Percentiles rank a stretch among this genome's conserved stretches.
Evolutionary conservation across 2,797 vertebrate species (phyloP).

Genomic region (Vireo griseus): DNA sequence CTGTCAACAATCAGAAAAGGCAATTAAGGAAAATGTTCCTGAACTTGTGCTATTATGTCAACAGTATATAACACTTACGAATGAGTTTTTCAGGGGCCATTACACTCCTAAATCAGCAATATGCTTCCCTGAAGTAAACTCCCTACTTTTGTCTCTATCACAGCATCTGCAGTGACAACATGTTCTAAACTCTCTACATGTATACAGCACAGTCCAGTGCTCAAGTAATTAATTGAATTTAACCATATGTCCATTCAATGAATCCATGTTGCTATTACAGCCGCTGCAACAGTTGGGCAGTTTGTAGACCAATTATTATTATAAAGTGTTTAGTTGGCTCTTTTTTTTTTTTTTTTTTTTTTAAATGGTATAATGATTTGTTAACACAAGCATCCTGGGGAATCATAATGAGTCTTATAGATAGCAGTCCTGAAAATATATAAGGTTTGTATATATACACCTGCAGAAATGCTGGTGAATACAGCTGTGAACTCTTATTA

Average conservation of each 20-base stretch:
- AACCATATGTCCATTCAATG: neutral
- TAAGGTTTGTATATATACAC: neutral
- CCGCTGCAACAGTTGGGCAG: neutral
- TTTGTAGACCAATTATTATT: slow-evolving; percentile 7
- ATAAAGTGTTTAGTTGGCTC: neutral
- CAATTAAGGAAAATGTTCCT: slow-evolving; percentile 12
- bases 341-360: neutral
- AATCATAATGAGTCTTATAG: neutral
- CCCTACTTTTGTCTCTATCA: neutral
- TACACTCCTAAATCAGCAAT: slow-evolving; percentile 12
- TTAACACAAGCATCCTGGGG: neutral
- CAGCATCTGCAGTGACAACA: slow-evolving; percentile 10
- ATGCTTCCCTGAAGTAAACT: slow-evolving; percentile 11
- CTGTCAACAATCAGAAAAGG: neutral
- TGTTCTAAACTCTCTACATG: slow-evolving; percentile 13
- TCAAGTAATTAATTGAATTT: slow-evolving; percentile 24
- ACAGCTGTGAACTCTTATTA: neutral
- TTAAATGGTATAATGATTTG: neutral
- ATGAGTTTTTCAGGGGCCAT: slow-evolving; percentile 1
- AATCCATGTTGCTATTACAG: neutral
- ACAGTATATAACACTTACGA: neutral
- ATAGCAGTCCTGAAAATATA: neutral
- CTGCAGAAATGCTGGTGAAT: neutral
- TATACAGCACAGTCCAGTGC: neutral
- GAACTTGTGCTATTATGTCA: slow-evolving; percentile 5